These are phyloP conservation scores for Ectropis grisescens DNA, from an alignment of 1,140 invertebrate species.

Conservation along the genomic window DNA sequence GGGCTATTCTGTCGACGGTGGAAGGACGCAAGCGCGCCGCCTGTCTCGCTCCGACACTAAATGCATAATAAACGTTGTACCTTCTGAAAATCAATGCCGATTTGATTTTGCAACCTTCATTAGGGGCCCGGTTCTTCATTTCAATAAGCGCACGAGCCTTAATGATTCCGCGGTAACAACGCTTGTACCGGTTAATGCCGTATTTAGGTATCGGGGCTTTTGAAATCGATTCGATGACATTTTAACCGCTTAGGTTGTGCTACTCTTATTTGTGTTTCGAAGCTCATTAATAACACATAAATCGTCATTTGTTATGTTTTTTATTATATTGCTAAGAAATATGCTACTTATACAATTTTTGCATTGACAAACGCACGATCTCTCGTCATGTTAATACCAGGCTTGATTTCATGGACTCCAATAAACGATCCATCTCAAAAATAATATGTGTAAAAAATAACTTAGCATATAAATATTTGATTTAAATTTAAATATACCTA, in stretches of 20 bases:
- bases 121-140: conserved; percentile 60
- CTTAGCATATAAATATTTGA: too few relatives aligned
- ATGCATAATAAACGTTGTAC: conserved; percentile 50
- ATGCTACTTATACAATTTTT: too few relatives aligned
- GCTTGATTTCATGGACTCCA: too few relatives aligned
- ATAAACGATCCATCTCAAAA: too few relatives aligned
- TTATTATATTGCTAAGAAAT: too few relatives aligned
- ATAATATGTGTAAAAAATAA: too few relatives aligned
- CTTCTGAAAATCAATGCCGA: conserved; percentile 54
- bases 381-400: too few relatives aligned
- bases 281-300: conserved; percentile 31
- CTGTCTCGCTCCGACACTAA: conserved; percentile 35
- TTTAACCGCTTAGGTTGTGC: conserved; percentile 32
- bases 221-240: conserved; percentile 34
- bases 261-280: conserved; percentile 18
- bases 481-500: too few relatives aligned
- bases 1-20: too few relatives aligned
- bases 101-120: conserved; percentile 63
- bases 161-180: conserved; percentile 61
- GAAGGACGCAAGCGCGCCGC: conserved; percentile 10
- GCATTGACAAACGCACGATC: too few relatives aligned
- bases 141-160: conserved; percentile 54
- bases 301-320: too few relatives aligned
- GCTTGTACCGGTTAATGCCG: conserved; percentile 52
- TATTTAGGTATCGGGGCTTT: conserved; percentile 60